phyloP scores from a whole-genome alignment of 2,113 vertebrate genomes.

The Pungitius pungitius region DNA sequence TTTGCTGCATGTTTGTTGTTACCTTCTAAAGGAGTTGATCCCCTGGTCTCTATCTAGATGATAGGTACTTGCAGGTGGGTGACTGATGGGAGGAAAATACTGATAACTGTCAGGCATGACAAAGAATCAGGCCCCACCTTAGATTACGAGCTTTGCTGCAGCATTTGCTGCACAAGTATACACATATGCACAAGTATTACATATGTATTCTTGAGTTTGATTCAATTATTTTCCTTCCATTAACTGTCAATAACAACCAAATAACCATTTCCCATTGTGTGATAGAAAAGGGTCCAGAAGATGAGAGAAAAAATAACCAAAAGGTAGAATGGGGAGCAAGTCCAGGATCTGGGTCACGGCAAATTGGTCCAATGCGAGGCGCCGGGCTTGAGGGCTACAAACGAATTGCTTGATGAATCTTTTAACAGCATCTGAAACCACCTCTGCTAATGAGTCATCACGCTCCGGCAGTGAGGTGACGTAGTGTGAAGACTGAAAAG shows the following conservation, averaged over 20 bases:
- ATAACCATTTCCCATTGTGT: background rate
- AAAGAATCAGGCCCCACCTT: slow-evolving; percentile 6
- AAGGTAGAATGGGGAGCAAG: background rate
- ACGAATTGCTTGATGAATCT: background rate
- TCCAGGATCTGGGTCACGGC: background rate
- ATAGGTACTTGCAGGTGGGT: slow-evolving; percentile 39
- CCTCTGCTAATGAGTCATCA: background rate
- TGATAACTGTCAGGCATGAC: slow-evolving; percentile 41
- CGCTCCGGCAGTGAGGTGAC: background rate
- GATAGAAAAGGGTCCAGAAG: background rate
- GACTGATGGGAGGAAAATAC: slow-evolving; percentile 51
- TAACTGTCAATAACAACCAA: background rate
- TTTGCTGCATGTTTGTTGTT: too few species aligned
- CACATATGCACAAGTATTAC: too few species aligned
- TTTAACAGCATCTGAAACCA: background rate
- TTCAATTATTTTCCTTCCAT: background rate
- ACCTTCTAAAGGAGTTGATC: slow-evolving; percentile 58
- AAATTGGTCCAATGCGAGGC: background rate
- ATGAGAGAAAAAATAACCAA: background rate
- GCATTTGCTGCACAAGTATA: slow-evolving; percentile 18
- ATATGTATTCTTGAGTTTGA: background rate
- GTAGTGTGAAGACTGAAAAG: background rate
- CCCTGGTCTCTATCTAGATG: slow-evolving; percentile 46
- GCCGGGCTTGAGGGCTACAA: background rate
- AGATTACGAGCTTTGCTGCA: background rate